phyloP scores from a whole-genome alignment of 2,888 invertebrate genomes.

The Nematopogon swammerdamellus region DNA sequence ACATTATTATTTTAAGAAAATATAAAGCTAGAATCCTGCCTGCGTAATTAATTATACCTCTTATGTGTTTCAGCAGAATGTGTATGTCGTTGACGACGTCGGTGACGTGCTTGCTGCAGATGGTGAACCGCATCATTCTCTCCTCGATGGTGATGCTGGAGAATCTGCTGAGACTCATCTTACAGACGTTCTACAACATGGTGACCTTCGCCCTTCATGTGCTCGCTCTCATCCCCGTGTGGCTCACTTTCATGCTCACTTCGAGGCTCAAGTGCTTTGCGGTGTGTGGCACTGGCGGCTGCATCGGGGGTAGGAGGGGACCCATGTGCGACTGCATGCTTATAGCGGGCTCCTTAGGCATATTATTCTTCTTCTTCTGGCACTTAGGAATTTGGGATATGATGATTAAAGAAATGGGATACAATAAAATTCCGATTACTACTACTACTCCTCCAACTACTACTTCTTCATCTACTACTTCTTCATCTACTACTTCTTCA shows the following conservation, averaged over 20 bases:
- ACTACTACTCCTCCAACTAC: too few species aligned
- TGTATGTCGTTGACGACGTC: constrained; percentile 18
- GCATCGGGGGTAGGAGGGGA: constrained; percentile 22
- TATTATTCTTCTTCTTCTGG: constrained; percentile 34
- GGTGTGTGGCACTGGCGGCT: constrained; percentile 37
- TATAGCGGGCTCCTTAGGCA: constrained; percentile 27
- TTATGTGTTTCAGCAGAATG: too few species aligned
- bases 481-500: too few species aligned
- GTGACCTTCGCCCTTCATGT: constrained; percentile 36
- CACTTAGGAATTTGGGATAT: too few species aligned
- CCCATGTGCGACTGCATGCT: constrained; percentile 35
- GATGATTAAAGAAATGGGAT: too few species aligned
- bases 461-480: too few species aligned
- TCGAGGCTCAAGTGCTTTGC: constrained; percentile 29
- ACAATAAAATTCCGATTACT: too few species aligned
- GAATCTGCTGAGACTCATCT: constrained; percentile 33
- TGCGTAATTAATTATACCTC: too few species aligned
- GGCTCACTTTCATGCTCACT: constrained; percentile 31
- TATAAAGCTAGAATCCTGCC: too few species aligned
- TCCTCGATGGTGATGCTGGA: constrained; percentile 38
- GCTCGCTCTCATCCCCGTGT: constrained; percentile 36
- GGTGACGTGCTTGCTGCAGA: constrained; percentile 34
- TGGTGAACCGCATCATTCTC: constrained; percentile 38
- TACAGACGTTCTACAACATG: constrained; percentile 39
- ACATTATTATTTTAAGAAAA: too few species aligned